Evolutionary conservation across 2,113 vertebrate species (phyloP).

Genomic region (Holacanthus passer): DNA sequence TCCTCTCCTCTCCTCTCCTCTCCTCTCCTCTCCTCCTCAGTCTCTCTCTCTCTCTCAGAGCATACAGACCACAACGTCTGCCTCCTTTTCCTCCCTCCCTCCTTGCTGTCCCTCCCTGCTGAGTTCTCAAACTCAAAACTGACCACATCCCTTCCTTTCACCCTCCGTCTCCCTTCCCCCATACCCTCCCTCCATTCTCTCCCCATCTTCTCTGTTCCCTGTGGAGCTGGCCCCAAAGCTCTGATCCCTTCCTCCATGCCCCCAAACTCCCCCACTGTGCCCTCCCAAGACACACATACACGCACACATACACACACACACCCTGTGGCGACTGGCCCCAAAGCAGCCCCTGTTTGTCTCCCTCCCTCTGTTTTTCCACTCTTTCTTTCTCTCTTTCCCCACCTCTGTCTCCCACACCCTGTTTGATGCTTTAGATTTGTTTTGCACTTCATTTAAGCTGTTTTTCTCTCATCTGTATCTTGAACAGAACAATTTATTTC

Average conservation of each 20-base stretch:
- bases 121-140: conserved; percentile 77
- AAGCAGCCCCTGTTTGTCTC: conserved; percentile 73
- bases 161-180: conserved; percentile 66
- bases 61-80: conserved; percentile 55
- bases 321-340: conserved; percentile 76
- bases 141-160: conserved; percentile 79
- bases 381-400: conserved; percentile 49
- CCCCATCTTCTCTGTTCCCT: conserved; percentile 77
- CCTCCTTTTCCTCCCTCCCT: conserved; percentile 34
- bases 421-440: conserved; percentile 62
- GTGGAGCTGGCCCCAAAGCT: conserved; percentile 81
- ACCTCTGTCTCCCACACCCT: conserved; percentile 61
- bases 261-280: conserved; percentile 75
- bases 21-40: conserved; percentile 24
- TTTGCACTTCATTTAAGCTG: conserved; percentile 46
- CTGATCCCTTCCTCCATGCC: conserved; percentile 79
- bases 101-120: conserved; percentile 62
- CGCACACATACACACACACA: conserved; percentile 53
- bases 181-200: conserved; percentile 69
- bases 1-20: conserved; percentile 38
- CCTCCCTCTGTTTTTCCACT: conserved; percentile 73
- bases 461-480: conserved; percentile 35
- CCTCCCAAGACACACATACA: conserved; percentile 69
- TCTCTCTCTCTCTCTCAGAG: conserved; percentile 39
- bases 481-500: conserved; percentile 7